A percentile compares a stretch with the other conserved stretches of the same genome.
phyloP scores from a whole-genome alignment of 2,888 invertebrate species.

The Lathronympha strigana region DNA sequence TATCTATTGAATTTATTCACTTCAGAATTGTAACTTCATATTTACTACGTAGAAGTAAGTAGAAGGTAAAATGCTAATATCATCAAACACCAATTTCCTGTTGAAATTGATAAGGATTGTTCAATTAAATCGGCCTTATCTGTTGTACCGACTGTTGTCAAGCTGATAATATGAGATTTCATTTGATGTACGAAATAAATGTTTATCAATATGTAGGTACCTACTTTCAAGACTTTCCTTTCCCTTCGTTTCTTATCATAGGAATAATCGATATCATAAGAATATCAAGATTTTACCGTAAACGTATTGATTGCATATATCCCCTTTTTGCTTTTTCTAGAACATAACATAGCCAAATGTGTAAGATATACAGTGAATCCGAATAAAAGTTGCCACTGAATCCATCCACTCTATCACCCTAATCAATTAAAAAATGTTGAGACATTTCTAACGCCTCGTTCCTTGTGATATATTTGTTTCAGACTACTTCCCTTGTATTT shows the following conservation, averaged over 20 bases:
- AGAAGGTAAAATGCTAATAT: background rate
- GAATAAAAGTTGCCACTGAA: background rate
- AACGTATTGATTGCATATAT: too few species aligned
- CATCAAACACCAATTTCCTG: conserved; percentile 5
- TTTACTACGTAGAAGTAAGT: background rate
- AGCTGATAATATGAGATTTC: background rate
- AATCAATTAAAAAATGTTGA: background rate
- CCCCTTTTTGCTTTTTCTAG: too few species aligned
- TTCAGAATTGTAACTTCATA: background rate
- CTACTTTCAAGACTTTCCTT: too few species aligned
- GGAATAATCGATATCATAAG: too few species aligned
- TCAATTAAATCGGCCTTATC: conserved; percentile 9
- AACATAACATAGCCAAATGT: too few species aligned
- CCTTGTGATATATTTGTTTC: conserved; percentile 16
- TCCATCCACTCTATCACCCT: background rate
- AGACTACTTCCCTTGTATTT: conserved; percentile 24
- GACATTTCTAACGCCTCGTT: conserved; percentile 8
- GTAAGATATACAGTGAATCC: too few species aligned
- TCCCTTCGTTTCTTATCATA: too few species aligned
- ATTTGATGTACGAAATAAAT: too few species aligned
- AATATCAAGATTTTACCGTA: too few species aligned
- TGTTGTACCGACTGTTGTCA: background rate
- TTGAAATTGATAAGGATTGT: conserved; percentile 1
- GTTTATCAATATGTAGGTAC: too few species aligned
- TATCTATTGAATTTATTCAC: too few species aligned